phyloP scores from a whole-genome alignment of 2,797 vertebrate species.

The Chloroceryle inda region DNA sequence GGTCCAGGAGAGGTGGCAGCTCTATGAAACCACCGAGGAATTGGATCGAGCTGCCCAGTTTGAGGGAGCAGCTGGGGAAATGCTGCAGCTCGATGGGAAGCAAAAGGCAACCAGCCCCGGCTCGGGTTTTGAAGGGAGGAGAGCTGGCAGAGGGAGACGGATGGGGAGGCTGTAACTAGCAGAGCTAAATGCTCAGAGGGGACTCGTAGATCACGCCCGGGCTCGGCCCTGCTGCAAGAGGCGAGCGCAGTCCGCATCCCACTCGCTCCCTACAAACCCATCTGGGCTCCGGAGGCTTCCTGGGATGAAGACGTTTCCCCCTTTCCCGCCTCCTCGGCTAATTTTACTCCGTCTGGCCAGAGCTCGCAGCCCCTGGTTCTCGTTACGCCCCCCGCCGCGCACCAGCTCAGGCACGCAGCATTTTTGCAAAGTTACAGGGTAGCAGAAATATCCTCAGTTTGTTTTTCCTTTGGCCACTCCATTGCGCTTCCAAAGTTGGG shows the following conservation, averaged over 20 bases:
- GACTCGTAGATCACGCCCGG: neutral
- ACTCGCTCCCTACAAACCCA: neutral
- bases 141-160: neutral
- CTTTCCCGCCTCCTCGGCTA: slow-evolving; percentile 22
- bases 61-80: neutral
- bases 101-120: accelerated
- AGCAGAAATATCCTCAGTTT: slow-evolving; percentile 46
- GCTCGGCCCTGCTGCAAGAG: neutral
- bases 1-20: accelerated
- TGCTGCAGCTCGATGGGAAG: accelerated
- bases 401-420: slow-evolving; percentile 31
- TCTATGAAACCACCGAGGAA: accelerated
- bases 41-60: accelerated
- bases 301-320: neutral
- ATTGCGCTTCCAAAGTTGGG: slow-evolving; percentile 31
- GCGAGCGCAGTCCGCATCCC: neutral
- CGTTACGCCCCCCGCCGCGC: slow-evolving; percentile 19
- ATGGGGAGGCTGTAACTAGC: neutral
- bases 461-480: neutral
- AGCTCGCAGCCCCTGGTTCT: slow-evolving; percentile 43
- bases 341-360: slow-evolving; percentile 36
- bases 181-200: neutral
- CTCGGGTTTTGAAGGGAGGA: neutral
- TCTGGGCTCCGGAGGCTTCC: neutral
- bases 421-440: slow-evolving; percentile 21